phyloP scores from a whole-genome alignment of 2,888 invertebrate genomes.

The Aleiodes leptofemur region DNA sequence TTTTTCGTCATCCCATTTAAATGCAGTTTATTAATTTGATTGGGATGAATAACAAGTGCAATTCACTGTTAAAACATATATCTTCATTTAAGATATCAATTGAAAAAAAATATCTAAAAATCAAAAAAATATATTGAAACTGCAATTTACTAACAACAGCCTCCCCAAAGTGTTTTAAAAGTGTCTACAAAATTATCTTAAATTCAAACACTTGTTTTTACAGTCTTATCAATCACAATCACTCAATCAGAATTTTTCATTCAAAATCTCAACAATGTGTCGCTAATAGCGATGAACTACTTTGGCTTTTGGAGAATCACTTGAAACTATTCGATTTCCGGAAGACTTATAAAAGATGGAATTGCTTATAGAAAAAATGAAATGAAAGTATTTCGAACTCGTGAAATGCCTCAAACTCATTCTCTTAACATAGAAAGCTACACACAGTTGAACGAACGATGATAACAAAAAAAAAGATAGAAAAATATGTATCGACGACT shows the following conservation, averaged over 20 bases:
- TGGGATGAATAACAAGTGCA: neutral
- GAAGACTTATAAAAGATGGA: neutral
- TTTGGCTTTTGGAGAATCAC: too few species aligned
- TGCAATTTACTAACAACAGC: too few species aligned
- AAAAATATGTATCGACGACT: conserved; percentile 60
- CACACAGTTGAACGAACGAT: conserved; percentile 12
- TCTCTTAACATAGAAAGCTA: neutral
- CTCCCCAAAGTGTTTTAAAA: too few species aligned
- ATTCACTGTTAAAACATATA: too few species aligned
- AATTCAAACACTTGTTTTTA: too few species aligned
- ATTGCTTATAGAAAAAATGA: neutral
- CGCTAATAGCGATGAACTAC: too few species aligned
- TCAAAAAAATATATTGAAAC: too few species aligned
- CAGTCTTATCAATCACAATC: neutral
- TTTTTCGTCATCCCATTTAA: neutral
- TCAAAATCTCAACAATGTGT: too few species aligned
- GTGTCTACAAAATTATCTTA: too few species aligned
- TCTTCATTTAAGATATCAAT: too few species aligned
- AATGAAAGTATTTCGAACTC: neutral
- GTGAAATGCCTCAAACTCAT: neutral
- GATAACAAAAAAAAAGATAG: conserved; percentile 39
- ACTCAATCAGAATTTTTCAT: too few species aligned
- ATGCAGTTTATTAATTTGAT: neutral
- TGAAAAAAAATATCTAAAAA: too few species aligned
- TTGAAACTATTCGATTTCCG: neutral